Base-by-base conservation (phyloP, 1,140 invertebrate species). In the Calosoma granatense region DNA sequence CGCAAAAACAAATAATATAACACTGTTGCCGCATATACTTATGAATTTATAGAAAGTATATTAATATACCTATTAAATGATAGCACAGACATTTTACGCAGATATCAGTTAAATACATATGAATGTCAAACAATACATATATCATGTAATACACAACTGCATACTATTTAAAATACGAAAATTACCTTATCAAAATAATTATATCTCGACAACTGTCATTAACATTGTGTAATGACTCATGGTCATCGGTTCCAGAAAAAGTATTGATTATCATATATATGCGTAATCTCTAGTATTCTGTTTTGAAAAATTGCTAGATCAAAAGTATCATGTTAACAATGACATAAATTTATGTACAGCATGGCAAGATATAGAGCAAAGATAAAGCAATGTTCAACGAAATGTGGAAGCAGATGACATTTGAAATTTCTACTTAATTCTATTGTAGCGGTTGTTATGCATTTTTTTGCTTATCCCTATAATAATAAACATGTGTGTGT, bases 201-300 rank as follows among this genome's bases (percentile, higher is more conserved):
- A 36, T 36, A 36, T 36, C n/a, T n/a, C 26, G 26, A 6, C 26
- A 36, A 36, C 26, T 47, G 41, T 47, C 41, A 47, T 47, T 47
- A 47, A 3, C 9, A 47, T 47, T 47, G 41, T 47, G 15, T 47
- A 47, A 47, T 47, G 41, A 47, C 41, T 47, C 41, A 47, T 47
- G 41, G 41, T 47, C 41, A 47, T 47, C 41, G 17, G 15, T 47
- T 47, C 41, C 41, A 47, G 41, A 47, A 47, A 47, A 47, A 47
- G 41, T 47, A 47, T 47, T 47, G 41, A 47, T 47, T 47, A 47
- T 4, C 41, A 47, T 47, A 3, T 17, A 47, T 17, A 47, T 17
- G 17, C 4, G 15, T 47, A 47, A 47, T 17, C 17, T 47, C 17
- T 17, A n/a, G n/a, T n/a, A n/a, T n/a, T n/a, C n/a, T n/a, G n/a